Conservation (phyloP, 2,797 vertebrate species). For the Tapirus indicus region DNA sequence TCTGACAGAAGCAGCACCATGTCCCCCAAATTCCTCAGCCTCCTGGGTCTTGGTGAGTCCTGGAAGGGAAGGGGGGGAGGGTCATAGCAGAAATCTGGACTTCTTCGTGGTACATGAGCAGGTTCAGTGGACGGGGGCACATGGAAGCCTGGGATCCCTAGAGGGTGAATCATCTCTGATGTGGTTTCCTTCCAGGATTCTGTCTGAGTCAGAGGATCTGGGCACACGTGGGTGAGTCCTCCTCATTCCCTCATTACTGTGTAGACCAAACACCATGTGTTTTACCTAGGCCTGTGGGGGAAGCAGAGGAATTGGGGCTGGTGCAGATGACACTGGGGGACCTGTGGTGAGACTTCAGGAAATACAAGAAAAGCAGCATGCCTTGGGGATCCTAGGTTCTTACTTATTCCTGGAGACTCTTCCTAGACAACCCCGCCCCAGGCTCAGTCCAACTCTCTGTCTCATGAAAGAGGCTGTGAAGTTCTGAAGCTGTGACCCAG, state of each 20-base stretch:
- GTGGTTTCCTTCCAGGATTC: not conserved
- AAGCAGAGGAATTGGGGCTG: accelerated
- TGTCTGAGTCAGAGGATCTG: not conserved
- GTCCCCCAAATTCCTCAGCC: not conserved
- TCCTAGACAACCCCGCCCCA: not conserved
- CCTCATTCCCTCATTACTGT: not conserved
- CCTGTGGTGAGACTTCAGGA: not conserved
- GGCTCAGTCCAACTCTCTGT: not conserved
- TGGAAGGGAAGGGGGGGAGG: too few species aligned
- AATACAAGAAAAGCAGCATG: not conserved
- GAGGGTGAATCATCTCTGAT: accelerated
- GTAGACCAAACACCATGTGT: not conserved
- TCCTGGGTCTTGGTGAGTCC: not conserved
- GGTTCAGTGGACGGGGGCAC: not conserved
- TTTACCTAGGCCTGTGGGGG: too few species aligned
- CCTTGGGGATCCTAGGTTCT: not conserved
- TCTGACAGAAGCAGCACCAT: not conserved
- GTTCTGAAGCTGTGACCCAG: not conserved
- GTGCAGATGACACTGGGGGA: accelerated
- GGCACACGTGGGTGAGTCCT: not conserved
- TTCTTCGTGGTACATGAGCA: accelerated
- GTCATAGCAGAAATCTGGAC: not conserved
- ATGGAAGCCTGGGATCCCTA: accelerated
- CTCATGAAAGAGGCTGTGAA: not conserved
- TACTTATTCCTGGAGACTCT: not conserved